A percentile compares a stretch with the other conserved stretches of the same genome.
Evolutionary conservation across 2,888 invertebrate genomes (phyloP).

Genomic region (Lomographa bimaculata): DNA sequence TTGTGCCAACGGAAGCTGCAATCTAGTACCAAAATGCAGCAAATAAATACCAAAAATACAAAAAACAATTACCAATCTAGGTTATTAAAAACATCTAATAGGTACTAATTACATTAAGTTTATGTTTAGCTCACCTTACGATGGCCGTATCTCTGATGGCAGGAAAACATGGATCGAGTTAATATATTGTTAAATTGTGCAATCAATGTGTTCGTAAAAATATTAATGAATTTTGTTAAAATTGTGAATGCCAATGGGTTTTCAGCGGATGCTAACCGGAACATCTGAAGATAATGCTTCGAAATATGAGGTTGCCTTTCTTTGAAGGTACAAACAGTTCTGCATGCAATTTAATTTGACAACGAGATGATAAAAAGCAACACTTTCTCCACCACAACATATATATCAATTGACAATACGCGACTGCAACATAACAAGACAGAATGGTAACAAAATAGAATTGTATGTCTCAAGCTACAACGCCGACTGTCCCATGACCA

Average conservation of each 20-base stretch:
- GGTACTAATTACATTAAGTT: slow-evolving; percentile 2
- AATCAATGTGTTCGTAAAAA: slow-evolving; percentile 51
- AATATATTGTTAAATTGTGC: slow-evolving; percentile 59
- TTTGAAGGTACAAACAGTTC: slow-evolving; percentile 3
- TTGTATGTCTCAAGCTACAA: no score
- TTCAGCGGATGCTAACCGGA: slow-evolving; percentile 23
- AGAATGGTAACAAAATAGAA: no score
- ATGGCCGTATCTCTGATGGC: slow-evolving; percentile 60
- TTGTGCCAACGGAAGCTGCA: slow-evolving; percentile 12
- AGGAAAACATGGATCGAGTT: slow-evolving; percentile 62
- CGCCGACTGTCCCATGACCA: no score
- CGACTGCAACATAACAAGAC: no score
- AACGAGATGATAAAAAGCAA: no score
- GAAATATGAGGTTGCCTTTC: slow-evolving; percentile 47
- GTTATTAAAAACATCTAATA: no score
- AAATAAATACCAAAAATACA: slow-evolving; percentile 1
- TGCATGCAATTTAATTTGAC: no score
- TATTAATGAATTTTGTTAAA: slow-evolving; percentile 46
- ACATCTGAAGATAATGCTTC: slow-evolving; percentile 54
- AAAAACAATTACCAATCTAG: not conserved
- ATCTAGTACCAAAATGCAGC: slow-evolving; percentile 5
- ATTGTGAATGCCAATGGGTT: slow-evolving; percentile 47
- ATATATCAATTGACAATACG: no score
- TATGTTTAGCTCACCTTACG: slow-evolving; percentile 62
- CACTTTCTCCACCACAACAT: no score